Evolutionary conservation across 2,113 vertebrate species (phyloP), one percentile per base, ranked within the genome.

Genomic region (Nothocercus julius): DNA sequence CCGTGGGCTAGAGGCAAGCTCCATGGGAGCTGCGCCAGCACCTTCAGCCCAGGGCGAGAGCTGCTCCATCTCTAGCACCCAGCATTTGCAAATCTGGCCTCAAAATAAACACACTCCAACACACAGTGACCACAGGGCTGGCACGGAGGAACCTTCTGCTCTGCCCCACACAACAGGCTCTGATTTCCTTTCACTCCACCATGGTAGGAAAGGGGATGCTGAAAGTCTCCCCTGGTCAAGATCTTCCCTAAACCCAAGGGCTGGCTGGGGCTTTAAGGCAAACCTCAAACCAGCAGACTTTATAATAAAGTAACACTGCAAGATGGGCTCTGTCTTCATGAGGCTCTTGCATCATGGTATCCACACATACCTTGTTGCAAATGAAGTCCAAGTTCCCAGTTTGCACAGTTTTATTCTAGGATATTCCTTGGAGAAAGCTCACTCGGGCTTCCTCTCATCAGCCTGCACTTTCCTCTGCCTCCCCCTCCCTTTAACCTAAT

Each of bases 401-500:
- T 76, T 42, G 61, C 8, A 6, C 32, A 15, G 9, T 67, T 89
- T 90, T 89, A 85, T 42, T 87, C 80, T 11, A 70, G 36, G 51
- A 59, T 61, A 73, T 15, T 77, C 56, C 72, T 82, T 58, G 54
- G 24, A 86, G 45, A 38, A 92, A 93, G 56, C 82, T 51, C 63
- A 24, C 85, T 67, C 74, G 45, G 67, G 66, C 42, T 90, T 89
- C 66, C 19, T 27, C 80, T 85, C 7, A 28, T 77, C 75, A 30
- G n/a, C 2, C 0, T 21, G 22, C 56, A 30, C n/a, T 95, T 82
- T 74, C 61, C 63, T 49, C 51, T 51, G 28, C 67, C 69, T 82
- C 59, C 19, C 70, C 78, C 70, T 93, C 67, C 68, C 67, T 85
- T 77, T 82, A 77, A 85, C 91, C 75, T 83, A 59, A 80, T 92